A percentile compares a stretch with the other conserved stretches of the same genome.
phyloP scores from a whole-genome alignment of 2,888 invertebrate species.

The Perithous albicinctus region DNA sequence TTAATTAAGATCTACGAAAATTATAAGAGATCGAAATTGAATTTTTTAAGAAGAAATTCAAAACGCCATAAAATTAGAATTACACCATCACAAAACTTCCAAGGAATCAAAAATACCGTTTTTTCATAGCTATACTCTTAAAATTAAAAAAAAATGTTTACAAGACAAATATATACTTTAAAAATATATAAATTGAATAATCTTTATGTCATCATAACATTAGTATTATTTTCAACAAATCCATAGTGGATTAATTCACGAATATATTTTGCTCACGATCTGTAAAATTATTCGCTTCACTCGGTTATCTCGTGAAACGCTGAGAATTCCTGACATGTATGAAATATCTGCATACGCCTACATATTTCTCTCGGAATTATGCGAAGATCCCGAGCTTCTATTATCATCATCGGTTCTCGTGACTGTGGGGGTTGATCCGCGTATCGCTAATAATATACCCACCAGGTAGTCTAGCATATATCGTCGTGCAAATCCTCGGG shows the following conservation, averaged over 20 bases:
- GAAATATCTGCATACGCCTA: conserved; percentile 15
- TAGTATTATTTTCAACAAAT: neutral
- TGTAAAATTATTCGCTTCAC: conserved; percentile 7
- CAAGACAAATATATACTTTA: no score
- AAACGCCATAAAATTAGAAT: no score
- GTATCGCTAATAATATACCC: conserved; percentile 42
- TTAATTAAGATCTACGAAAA: no score
- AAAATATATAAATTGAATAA: no score
- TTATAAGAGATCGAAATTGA: no score
- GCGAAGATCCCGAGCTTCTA: conserved; percentile 37
- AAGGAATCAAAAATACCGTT: no score
- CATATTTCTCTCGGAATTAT: conserved; percentile 30
- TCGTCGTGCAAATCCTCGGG: neutral
- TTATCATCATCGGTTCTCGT: conserved; percentile 34
- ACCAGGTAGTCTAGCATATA: conserved; percentile 18
- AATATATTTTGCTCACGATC: neutral
- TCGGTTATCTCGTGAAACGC: conserved; percentile 14
- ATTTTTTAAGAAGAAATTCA: no score
- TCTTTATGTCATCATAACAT: no score
- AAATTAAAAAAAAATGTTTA: no score
- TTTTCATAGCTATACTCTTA: no score
- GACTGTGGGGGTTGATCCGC: conserved; percentile 7
- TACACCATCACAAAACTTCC: no score
- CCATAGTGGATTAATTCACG: neutral
- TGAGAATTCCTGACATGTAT: conserved; percentile 29